These are phyloP conservation scores for Sitobion miscanthi DNA, from an alignment of 1,140 invertebrate genomes.

Conservation along the genomic window DNA sequence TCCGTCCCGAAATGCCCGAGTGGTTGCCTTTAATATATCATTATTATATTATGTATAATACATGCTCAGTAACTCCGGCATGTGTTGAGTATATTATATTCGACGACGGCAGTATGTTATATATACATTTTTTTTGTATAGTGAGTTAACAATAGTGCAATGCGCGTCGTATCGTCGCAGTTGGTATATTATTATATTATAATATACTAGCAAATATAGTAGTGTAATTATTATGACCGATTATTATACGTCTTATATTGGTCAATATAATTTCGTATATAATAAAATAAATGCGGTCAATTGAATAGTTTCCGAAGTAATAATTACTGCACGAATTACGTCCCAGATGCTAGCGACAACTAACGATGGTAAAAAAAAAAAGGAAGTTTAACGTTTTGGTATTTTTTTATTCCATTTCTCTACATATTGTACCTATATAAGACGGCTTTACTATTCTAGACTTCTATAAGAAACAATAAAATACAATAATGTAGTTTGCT, in stretches of 20 bases:
- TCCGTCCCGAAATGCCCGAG: not conserved
- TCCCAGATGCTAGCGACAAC: too few relatives aligned
- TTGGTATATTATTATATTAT: not conserved
- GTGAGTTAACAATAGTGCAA: not conserved
- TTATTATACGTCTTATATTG: not conserved
- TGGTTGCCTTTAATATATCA: not conserved
- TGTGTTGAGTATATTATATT: not conserved
- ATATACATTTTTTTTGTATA: not conserved
- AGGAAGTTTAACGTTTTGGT: too few relatives aligned
- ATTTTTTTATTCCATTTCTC: too few relatives aligned
- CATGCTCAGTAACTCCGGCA: not conserved
- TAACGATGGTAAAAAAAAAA: too few relatives aligned
- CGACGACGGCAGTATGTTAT: not conserved
- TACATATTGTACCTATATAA: too few relatives aligned
- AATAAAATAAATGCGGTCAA: too few relatives aligned
- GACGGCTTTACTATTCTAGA: too few relatives aligned
- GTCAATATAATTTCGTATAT: not conserved
- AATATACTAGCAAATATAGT: not conserved
- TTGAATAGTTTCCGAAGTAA: not conserved
- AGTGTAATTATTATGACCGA: not conserved
- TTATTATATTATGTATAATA: slow-evolving; percentile 2
- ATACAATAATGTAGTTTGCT: too few relatives aligned
- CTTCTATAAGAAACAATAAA: too few relatives aligned
- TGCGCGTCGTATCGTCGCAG: not conserved
- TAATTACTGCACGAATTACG: too few relatives aligned